phyloP scores from a whole-genome alignment of 1,140 invertebrate species.

The Camponotus floridanus region DNA sequence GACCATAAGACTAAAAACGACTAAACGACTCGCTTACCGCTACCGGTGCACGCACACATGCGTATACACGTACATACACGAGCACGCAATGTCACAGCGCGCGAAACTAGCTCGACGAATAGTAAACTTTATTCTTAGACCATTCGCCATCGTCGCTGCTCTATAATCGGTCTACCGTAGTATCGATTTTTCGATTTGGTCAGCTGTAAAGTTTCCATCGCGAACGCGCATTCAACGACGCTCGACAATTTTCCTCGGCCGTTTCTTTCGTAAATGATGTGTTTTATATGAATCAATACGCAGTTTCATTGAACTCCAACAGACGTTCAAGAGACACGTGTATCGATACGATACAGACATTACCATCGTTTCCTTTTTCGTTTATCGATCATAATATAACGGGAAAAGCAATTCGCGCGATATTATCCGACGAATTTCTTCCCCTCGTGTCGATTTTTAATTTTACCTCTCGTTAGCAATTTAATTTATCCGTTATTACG shows the following conservation, averaged over 20 bases:
- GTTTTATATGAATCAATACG: slow-evolving; percentile 6
- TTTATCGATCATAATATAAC: neutral
- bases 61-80: neutral
- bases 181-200: slow-evolving; percentile 54
- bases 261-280: neutral
- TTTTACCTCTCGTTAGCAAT: neutral
- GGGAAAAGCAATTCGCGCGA: neutral
- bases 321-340: neutral
- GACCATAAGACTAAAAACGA: slow-evolving; percentile 32
- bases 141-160: slow-evolving; percentile 48
- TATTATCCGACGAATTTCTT: neutral
- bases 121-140: slow-evolving; percentile 68
- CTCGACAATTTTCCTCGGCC: slow-evolving; percentile 29
- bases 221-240: neutral
- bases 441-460: neutral
- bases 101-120: slow-evolving; percentile 63
- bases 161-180: slow-evolving; percentile 29
- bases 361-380: neutral
- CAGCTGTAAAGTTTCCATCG: slow-evolving; percentile 40
- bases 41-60: neutral
- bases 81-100: slow-evolving; percentile 56
- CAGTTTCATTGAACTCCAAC: neutral
- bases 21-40: slow-evolving; percentile 38
- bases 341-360: neutral
- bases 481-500: neutral